Conservation (phyloP, 2,888 invertebrate genomes). For the Aphidoletes aphidimyza region DNA sequence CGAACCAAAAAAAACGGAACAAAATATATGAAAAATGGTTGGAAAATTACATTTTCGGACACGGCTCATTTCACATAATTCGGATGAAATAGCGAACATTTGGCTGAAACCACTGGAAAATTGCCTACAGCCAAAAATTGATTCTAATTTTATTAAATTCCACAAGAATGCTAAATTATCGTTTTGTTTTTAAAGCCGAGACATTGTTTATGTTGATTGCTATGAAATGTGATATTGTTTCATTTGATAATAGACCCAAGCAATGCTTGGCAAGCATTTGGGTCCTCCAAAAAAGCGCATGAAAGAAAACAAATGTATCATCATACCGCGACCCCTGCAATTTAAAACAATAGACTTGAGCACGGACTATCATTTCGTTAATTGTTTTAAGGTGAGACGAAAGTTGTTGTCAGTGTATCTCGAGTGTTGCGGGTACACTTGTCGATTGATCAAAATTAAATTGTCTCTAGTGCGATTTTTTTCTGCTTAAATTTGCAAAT, state of each 20-base stretch:
- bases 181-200: neutral
- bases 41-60: neutral
- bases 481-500: neutral
- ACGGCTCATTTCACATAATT: conserved; percentile 1
- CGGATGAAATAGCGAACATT: neutral
- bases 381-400: conserved; percentile 25
- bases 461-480: neutral
- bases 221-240: neutral
- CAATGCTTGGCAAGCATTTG: too few species aligned
- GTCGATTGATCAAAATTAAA: neutral
- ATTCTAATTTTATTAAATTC: neutral
- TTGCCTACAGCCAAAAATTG: neutral
- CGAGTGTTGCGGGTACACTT: neutral
- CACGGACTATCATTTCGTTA: neutral
- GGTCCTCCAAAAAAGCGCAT: too few species aligned
- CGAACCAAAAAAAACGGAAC: neutral
- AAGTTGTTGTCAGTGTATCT: neutral
- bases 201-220: neutral
- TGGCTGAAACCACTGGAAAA: neutral
- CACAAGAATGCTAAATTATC: too few species aligned
- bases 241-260: neutral
- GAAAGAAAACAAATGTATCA: neutral
- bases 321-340: neutral
- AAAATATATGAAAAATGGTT: neutral
- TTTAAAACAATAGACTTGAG: neutral